Evolutionary conservation across 2,797 vertebrate genomes (phyloP).

Genomic region (Sebastes dallii): DNA sequence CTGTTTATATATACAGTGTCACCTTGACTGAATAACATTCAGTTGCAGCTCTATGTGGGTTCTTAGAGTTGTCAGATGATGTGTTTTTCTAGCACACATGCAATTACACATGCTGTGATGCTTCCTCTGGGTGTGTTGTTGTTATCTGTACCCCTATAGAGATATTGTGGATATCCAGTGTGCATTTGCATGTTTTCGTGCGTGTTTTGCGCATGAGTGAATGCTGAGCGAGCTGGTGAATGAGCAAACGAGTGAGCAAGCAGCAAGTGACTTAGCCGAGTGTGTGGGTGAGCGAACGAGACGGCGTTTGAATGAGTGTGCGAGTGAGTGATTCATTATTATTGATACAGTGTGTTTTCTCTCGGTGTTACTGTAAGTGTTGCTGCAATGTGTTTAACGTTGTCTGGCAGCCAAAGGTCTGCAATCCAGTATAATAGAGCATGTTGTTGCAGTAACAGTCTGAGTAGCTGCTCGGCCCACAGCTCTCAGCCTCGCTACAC

Average conservation of each 20-base stretch:
- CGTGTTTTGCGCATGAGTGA: conserved; percentile 4
- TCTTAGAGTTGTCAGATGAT: background rate
- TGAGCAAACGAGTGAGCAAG: conserved; percentile 33
- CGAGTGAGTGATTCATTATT: conserved; percentile 60
- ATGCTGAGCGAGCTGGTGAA: conserved; percentile 18
- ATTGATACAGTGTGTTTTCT: conserved; percentile 49
- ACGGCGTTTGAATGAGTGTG: conserved; percentile 48
- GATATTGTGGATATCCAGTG: background rate
- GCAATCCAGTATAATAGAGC: conserved; percentile 29
- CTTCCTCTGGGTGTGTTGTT: background rate
- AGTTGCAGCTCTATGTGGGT: background rate
- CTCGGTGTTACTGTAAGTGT: conserved; percentile 35
- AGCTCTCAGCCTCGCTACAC: conserved; percentile 36
- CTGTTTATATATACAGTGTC: background rate
- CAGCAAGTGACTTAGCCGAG: conserved; percentile 33
- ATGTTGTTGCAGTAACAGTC: conserved; percentile 41
- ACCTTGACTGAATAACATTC: background rate
- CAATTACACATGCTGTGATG: background rate
- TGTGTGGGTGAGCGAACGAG: conserved; percentile 50
- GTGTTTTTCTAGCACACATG: background rate
- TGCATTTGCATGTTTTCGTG: background rate
- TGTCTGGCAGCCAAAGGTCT: conserved; percentile 51
- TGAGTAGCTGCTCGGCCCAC: conserved; percentile 27
- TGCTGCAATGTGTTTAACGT: conserved; percentile 43
- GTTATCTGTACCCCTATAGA: background rate